These are phyloP conservation scores for Vultur gryphus DNA, from an alignment of 2,797 vertebrate genomes.

Conservation along the genomic window DNA sequence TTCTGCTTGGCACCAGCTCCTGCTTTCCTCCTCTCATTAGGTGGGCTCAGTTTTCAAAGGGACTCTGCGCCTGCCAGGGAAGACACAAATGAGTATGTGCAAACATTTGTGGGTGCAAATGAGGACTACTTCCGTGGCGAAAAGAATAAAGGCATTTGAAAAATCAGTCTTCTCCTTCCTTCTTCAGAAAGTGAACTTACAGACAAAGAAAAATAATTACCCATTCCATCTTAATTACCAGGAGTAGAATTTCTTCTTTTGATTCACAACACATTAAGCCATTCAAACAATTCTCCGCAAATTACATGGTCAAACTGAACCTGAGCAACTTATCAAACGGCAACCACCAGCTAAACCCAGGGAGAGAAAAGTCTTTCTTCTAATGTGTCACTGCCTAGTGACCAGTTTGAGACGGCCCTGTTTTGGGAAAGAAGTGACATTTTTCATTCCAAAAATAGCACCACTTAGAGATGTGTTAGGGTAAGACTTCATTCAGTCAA, in stretches of 20 bases:
- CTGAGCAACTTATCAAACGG: background rate
- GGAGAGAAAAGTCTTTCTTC: background rate
- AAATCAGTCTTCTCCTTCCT: background rate
- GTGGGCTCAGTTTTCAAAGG: background rate
- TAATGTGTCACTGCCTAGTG: background rate
- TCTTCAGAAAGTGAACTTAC: background rate
- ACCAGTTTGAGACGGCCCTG: background rate
- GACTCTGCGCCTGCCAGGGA: background rate
- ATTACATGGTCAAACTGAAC: background rate
- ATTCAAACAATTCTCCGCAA: background rate
- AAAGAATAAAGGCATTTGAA: background rate
- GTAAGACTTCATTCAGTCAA: background rate
- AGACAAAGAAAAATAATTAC: background rate
- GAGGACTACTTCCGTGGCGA: accelerated
- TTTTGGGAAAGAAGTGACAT: background rate
- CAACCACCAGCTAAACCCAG: background rate
- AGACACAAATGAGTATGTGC: background rate
- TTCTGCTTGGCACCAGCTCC: background rate
- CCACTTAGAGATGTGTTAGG: background rate
- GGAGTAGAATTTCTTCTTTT: background rate
- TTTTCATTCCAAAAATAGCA: background rate
- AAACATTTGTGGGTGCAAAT: background rate
- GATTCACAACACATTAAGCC: background rate
- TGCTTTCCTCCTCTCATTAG: background rate
- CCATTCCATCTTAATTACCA: background rate